Evolutionary conservation across 2,113 vertebrate species (phyloP).

Genomic region (Pseudopodoces humilis): DNA sequence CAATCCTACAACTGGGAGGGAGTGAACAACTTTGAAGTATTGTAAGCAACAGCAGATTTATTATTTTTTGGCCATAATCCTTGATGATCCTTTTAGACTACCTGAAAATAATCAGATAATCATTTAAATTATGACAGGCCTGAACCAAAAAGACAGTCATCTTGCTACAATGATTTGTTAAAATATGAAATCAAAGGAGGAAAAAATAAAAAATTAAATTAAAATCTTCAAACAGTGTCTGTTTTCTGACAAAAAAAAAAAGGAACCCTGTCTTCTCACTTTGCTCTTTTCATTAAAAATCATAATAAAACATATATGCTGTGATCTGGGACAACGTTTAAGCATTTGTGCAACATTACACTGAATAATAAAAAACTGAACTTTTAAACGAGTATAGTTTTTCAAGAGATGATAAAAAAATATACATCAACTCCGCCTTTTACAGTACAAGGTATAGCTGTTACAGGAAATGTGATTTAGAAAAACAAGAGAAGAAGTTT

Average conservation of each 20-base stretch:
- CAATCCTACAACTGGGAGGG: neutral
- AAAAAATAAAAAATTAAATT: neutral
- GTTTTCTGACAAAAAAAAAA: neutral
- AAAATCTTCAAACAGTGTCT: neutral
- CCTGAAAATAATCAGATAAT: neutral
- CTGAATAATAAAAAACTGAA: neutral
- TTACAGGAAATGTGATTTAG: neutral
- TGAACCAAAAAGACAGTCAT: neutral
- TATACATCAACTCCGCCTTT: neutral
- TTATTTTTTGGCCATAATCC: neutral
- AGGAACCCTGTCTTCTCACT: neutral
- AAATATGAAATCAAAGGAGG: neutral
- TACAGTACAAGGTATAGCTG: neutral
- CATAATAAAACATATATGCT: neutral
- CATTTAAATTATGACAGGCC: neutral
- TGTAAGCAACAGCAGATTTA: neutral
- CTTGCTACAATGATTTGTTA: neutral
- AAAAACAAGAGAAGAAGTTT: neutral
- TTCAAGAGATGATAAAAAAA: neutral
- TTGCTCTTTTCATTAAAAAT: neutral
- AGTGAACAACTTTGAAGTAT: neutral
- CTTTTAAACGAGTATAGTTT: neutral
- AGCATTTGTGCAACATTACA: neutral
- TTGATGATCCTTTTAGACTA: neutral
- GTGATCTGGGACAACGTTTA: neutral